Percentiles rank a stretch among this genome's conserved stretches.
These are phyloP conservation scores for Mystacornis crossleyi DNA, from an alignment of 2,113 vertebrate genomes.

Conservation along the genomic window DNA sequence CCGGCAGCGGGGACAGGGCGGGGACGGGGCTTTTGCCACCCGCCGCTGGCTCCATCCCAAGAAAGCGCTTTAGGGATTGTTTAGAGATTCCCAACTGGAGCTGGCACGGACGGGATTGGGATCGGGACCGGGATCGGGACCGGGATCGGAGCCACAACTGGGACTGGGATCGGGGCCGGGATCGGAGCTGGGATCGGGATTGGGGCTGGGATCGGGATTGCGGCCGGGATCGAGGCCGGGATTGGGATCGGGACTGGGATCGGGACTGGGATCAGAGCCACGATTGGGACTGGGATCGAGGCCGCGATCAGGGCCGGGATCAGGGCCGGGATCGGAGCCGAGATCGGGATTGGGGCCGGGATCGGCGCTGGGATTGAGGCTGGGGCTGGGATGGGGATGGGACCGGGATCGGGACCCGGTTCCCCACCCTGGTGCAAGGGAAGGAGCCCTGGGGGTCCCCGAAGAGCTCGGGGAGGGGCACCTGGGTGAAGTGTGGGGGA, in stretches of 20 bases:
- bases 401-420: neutral
- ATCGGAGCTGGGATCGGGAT: too few species aligned
- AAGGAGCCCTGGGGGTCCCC: too few species aligned
- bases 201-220: too few species aligned
- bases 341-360: neutral
- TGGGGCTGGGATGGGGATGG: too few species aligned
- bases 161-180: too few species aligned
- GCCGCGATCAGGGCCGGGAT: neutral
- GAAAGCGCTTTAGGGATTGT: neutral
- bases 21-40: neutral
- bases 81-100: neutral
- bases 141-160: neutral
- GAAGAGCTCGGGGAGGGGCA: too few species aligned
- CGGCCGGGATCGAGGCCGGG: too few species aligned
- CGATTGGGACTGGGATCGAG: too few species aligned
- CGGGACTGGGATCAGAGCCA: neutral
- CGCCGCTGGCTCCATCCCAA: neutral
- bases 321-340: too few species aligned
- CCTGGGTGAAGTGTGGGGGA: too few species aligned
- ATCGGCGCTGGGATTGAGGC: too few species aligned
- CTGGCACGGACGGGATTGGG: neutral
- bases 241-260: neutral
- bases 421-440: too few species aligned
- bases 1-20: neutral
- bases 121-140: neutral